Evolutionary conservation across 1,140 invertebrate species (phyloP).

Genomic region (Globodera rostochiensis): DNA sequence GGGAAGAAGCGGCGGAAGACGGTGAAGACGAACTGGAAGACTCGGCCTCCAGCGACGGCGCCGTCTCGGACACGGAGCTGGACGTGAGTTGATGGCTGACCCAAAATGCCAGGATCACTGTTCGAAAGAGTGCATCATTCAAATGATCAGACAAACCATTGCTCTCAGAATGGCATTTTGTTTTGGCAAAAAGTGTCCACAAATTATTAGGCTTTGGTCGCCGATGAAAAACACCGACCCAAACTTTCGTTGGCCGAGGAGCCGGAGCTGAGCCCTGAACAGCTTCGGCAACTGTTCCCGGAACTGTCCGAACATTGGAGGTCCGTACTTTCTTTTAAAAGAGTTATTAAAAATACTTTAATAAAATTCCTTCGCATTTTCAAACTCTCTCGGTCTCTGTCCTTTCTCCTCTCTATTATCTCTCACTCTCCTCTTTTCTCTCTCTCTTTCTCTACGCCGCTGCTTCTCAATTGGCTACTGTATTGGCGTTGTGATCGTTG

Average conservation of each 20-base stretch:
- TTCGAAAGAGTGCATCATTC: background rate
- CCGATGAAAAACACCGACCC: constrained; percentile 34
- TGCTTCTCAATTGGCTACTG: background rate
- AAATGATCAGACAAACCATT: no score
- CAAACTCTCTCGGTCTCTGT: background rate
- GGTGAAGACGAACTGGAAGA: background rate
- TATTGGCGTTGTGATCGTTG: no score
- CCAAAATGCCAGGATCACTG: constrained; percentile 6
- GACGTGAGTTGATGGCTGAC: constrained; percentile 15
- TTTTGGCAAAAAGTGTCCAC: no score
- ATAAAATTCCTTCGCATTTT: background rate
- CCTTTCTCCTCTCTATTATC: constrained; percentile 23
- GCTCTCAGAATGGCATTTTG: no score
- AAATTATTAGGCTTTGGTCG: constrained; percentile 26
- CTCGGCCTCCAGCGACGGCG: constrained; percentile 2
- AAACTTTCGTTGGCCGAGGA: constrained; percentile 64
- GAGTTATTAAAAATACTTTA: no score
- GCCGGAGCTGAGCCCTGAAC: constrained; percentile 57
- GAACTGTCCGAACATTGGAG: constrained; percentile 64
- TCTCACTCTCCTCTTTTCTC: background rate
- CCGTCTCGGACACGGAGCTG: constrained; percentile 19
- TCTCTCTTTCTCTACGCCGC: background rate
- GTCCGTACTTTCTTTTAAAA: constrained; percentile 41
- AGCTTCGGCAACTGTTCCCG: constrained; percentile 61
- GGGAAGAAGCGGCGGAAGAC: background rate